These are phyloP conservation scores for Oegoconia quadripuncta DNA, from an alignment of 2,888 invertebrate genomes.

Conservation along the genomic window DNA sequence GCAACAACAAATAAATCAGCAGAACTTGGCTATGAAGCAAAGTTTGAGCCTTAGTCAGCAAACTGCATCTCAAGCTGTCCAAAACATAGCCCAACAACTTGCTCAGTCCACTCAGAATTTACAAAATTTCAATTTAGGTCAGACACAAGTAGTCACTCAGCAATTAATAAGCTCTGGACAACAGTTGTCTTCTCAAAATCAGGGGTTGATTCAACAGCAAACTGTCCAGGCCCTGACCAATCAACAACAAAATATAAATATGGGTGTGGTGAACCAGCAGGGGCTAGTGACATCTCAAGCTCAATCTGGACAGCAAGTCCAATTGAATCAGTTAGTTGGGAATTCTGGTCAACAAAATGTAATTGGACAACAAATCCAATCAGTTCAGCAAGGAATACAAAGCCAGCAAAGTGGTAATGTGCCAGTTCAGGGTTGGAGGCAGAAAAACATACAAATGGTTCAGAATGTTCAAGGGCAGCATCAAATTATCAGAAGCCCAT, in stretches of 20 bases:
- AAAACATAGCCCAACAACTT: slow-evolving; percentile 69
- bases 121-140: slow-evolving; percentile 60
- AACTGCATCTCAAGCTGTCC: slow-evolving; percentile 61
- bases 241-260: slow-evolving; percentile 67
- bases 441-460: slow-evolving; percentile 74
- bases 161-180: slow-evolving; percentile 74
- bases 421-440: slow-evolving; percentile 67
- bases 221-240: slow-evolving; percentile 62
- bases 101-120: slow-evolving; percentile 65
- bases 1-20: slow-evolving; percentile 64
- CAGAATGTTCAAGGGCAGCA: slow-evolving; percentile 76
- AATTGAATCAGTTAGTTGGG: slow-evolving; percentile 67
- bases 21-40: slow-evolving; percentile 68
- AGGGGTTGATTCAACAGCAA: slow-evolving; percentile 65
- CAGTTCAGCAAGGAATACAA: slow-evolving; percentile 69
- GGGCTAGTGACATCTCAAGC: slow-evolving; percentile 61
- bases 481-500: slow-evolving; percentile 68
- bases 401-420: slow-evolving; percentile 55
- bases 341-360: slow-evolving; percentile 59
- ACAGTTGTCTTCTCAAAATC: slow-evolving; percentile 61
- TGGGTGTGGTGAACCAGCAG: slow-evolving; percentile 66
- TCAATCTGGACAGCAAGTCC: slow-evolving; percentile 56
- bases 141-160: slow-evolving; percentile 65
- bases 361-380: slow-evolving; percentile 71
- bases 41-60: slow-evolving; percentile 65